Conservation (phyloP, 2,888 invertebrate species). For the Harpalus rubripes region DNA sequence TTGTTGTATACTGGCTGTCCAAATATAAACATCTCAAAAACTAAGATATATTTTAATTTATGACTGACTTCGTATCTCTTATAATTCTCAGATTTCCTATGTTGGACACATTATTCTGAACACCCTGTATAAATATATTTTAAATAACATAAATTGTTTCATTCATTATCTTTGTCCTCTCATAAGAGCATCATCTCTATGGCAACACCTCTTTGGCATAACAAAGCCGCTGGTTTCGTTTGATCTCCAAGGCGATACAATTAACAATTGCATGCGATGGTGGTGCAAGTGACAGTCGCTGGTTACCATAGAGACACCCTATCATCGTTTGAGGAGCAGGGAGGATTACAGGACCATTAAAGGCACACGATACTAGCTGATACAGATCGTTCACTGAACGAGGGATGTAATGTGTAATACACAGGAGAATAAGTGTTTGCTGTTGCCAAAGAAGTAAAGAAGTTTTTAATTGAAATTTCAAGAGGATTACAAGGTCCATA, state of each 20-base stretch:
- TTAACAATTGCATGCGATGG: too few species aligned
- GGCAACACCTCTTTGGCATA: constrained; percentile 23
- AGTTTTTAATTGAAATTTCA: constrained; percentile 47
- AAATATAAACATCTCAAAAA: too few species aligned
- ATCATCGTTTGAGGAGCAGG: constrained; percentile 29
- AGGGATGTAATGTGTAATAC: constrained; percentile 6
- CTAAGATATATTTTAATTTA: too few species aligned
- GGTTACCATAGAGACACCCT: not conserved
- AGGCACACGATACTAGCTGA: constrained; percentile 38
- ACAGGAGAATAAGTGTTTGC: constrained; percentile 1
- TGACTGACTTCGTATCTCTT: too few species aligned
- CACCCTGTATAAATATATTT: too few species aligned
- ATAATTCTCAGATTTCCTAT: too few species aligned
- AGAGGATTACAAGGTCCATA: constrained; percentile 1
- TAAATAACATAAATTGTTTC: too few species aligned
- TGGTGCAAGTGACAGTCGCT: not conserved
- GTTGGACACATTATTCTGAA: too few species aligned
- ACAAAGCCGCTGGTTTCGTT: not conserved
- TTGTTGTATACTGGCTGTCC: too few species aligned
- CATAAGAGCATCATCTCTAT: constrained; percentile 1
- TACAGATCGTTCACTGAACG: constrained; percentile 14
- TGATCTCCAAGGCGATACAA: constrained; percentile 2
- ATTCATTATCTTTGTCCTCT: too few species aligned
- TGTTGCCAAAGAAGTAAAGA: too few species aligned
- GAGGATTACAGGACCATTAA: constrained; percentile 50